These are phyloP conservation scores for Hermaeophaga mercurialis DNA, from an alignment of 2,888 invertebrate genomes.

Conservation along the genomic window DNA sequence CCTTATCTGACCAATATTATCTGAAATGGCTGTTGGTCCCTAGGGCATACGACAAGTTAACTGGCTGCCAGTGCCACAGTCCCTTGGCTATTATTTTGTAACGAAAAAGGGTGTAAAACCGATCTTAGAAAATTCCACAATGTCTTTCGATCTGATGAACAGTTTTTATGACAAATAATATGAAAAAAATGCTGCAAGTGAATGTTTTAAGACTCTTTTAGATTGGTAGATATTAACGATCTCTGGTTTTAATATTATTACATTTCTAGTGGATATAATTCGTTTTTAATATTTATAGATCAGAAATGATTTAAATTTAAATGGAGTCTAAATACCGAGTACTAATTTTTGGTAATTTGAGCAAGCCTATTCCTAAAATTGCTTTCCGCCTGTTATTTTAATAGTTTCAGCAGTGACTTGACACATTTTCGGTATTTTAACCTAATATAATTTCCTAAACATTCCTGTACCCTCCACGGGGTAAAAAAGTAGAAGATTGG, in stretches of 20 bases:
- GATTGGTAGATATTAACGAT: too few relatives aligned
- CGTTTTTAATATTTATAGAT: too few relatives aligned
- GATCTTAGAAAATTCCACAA: constrained; percentile 20
- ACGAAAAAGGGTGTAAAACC: constrained; percentile 32
- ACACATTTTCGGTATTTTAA: constrained; percentile 6
- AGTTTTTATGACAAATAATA: too few relatives aligned
- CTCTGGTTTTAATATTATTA: too few relatives aligned
- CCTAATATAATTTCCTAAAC: constrained; percentile 6
- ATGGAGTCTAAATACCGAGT: too few relatives aligned
- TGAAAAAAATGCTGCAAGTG: too few relatives aligned
- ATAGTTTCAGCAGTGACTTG: constrained; percentile 1
- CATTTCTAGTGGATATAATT: too few relatives aligned
- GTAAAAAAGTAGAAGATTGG: constrained; percentile 21
- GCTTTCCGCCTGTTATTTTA: constrained; percentile 4
- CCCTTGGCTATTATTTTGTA: constrained; percentile 41
- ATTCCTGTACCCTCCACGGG: constrained; percentile 1
- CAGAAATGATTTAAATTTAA: too few relatives aligned
- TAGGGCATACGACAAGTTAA: constrained; percentile 43
- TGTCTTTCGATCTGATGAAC: too few relatives aligned
- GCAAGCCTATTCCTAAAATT: too few relatives aligned
- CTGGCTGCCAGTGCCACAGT: constrained; percentile 40
- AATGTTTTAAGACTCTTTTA: too few relatives aligned
- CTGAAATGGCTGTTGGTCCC: constrained; percentile 42
- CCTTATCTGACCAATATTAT: constrained; percentile 43
- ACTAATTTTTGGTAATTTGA: too few relatives aligned